Evolutionary conservation across 2,888 invertebrate genomes (phyloP), one percentile per base, ranked within the genome.

Genomic region (Opisthograptis luteolata): DNA sequence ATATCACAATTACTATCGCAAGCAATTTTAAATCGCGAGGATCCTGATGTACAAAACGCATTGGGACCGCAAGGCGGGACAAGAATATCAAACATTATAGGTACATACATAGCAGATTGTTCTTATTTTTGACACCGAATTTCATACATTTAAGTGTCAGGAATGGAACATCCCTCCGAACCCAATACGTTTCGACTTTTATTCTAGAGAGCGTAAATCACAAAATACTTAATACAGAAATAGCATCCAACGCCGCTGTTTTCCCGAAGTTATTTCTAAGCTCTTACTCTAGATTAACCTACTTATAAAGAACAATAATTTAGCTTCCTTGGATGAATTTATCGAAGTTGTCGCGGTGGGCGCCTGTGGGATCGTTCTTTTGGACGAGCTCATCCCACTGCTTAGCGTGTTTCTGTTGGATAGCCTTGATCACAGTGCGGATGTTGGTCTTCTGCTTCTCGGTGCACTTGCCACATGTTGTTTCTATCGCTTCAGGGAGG

Each of bases 331-430:
- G 81, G 59, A 89, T 77, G 70, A 91, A 91, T 58, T 91, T 90
- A 62, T 92, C 91, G 81, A 95, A 95, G 69, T 92, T 92, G 52
- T 72, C 86, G 59, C 92, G 92, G 87, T 95, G 93, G 49, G 91
- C 78, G 42, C 94, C 93, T 0, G 92, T 84, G 7, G 94, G 94
- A 76, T 96, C 96, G 73, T 93, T 96, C 79, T 95, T 95, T 56
- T 84, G 87, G 55, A 94, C 92, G 9, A 96, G 86, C 39, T 92
- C 89, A 1, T 93, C 92, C 94, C 95, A 96, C 70, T 93, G 87
- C 0, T 92, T 91, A 0, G 93, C 92, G 71, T 94, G 93, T 42
- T 94, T 92, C 55, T 93, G 90, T 55, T 94, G 93, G 60, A 96
- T 91, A 50, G 90, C 93, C 40, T 92, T 92, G 57, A 95, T 92